These are phyloP conservation scores for Coluber constrictor DNA, from an alignment of 2,797 vertebrate species.

Conservation along the genomic window DNA sequence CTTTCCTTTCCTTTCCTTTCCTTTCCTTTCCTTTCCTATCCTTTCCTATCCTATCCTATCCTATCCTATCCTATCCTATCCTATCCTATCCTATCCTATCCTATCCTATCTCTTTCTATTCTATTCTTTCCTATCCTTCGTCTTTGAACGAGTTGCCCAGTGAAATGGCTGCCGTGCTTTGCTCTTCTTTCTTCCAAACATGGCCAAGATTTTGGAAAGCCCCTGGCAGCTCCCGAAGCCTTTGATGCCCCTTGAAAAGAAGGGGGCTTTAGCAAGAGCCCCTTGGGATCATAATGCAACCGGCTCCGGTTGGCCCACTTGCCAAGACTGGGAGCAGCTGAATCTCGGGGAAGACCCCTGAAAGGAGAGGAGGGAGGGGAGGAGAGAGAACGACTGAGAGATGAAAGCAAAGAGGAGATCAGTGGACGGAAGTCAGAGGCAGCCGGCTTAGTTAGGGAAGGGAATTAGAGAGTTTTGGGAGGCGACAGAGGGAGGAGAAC, in stretches of 20 bases:
- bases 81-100: too few relatives aligned
- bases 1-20: too few relatives aligned
- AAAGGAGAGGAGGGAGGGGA: background rate
- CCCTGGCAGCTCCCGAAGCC: background rate
- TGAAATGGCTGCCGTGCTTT: background rate
- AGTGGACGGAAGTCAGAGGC: background rate
- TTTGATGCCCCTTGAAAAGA: background rate
- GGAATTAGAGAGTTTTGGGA: too few relatives aligned
- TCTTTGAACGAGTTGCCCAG: background rate
- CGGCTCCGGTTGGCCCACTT: background rate
- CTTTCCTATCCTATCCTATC: accelerated
- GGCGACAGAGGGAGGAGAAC: too few relatives aligned
- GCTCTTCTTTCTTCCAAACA: background rate
- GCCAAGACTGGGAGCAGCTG: background rate
- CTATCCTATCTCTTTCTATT: too few relatives aligned
- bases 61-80: accelerated
- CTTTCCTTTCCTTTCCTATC: too few relatives aligned
- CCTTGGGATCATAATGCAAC: background rate
- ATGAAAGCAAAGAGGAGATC: background rate
- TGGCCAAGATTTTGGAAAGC: background rate
- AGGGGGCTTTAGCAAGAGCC: background rate
- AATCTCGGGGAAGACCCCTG: background rate
- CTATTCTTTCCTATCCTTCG: background rate
- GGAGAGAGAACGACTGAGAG: background rate
- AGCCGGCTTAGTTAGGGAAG: background rate